A percentile compares a stretch with the other conserved stretches of the same genome.
Evolutionary conservation across 2,888 invertebrate genomes (phyloP).

Genomic region (Alloplasta piceator): DNA sequence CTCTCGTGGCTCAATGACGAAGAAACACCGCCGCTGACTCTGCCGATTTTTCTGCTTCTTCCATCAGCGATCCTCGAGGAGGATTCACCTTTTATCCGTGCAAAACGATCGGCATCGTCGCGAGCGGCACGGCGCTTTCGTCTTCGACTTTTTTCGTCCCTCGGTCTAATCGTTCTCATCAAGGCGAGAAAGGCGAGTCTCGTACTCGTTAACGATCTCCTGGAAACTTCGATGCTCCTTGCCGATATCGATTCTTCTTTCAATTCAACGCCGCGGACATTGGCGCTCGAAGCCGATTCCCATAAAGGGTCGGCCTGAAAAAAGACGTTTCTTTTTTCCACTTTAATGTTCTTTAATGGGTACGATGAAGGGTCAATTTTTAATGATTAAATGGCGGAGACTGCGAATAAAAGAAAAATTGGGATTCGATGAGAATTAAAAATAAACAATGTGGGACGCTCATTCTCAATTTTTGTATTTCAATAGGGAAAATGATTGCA

Average conservation of each 20-base stretch:
- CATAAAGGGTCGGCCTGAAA: conserved; percentile 5
- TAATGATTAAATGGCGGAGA: too few species aligned
- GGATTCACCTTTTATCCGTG: conserved; percentile 22
- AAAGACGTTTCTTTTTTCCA: too few species aligned
- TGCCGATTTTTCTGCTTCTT: too few species aligned
- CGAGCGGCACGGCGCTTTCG: conserved; percentile 18
- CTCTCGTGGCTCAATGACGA: too few species aligned
- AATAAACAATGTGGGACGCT: too few species aligned
- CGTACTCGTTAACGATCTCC: conserved; percentile 5
- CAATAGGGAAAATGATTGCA: too few species aligned
- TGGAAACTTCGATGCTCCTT: background rate
- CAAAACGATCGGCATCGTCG: background rate
- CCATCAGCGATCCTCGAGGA: too few species aligned
- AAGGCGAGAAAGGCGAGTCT: conserved; percentile 5
- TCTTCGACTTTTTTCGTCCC: conserved; percentile 15
- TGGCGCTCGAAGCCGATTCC: background rate
- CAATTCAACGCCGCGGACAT: background rate
- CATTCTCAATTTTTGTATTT: too few species aligned
- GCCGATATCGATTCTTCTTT: background rate
- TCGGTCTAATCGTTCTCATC: conserved; percentile 15
- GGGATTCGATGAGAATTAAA: too few species aligned
- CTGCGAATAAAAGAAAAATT: too few species aligned
- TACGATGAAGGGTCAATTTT: background rate
- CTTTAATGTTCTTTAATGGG: too few species aligned
- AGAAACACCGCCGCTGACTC: too few species aligned